phyloP scores from a whole-genome alignment of 2,888 invertebrate species.

The Marronus borbonicus region DNA sequence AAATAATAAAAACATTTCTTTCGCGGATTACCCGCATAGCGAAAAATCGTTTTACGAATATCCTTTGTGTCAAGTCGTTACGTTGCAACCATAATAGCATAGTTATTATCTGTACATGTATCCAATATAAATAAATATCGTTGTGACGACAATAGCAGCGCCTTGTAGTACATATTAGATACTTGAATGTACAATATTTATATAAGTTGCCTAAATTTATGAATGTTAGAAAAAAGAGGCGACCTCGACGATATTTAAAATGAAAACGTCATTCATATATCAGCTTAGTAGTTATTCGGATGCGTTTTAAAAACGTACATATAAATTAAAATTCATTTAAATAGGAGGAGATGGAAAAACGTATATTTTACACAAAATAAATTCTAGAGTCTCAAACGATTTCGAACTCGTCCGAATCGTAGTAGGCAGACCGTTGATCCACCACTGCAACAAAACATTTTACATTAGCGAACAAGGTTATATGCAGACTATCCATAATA shows the following conservation, averaged over 20 bases:
- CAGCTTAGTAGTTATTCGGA: neutral
- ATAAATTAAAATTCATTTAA: slow-evolving; percentile 9
- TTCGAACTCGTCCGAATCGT: slow-evolving; percentile 89
- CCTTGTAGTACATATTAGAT: neutral
- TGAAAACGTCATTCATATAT: slow-evolving; percentile 3
- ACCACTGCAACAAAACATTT: slow-evolving; percentile 28
- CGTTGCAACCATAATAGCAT: neutral
- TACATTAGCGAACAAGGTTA: neutral
- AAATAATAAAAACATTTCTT: neutral
- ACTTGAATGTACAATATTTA: slow-evolving; percentile 23
- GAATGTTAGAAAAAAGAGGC: neutral
- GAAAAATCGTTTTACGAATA: neutral
- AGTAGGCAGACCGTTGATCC: slow-evolving; percentile 67
- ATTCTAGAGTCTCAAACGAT: slow-evolving; percentile 68
- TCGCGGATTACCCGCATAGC: neutral
- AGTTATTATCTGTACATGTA: neutral
- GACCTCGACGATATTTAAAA: neutral
- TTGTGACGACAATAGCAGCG: slow-evolving; percentile 19
- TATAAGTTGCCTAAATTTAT: neutral
- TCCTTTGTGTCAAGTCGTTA: neutral
- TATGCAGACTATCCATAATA: too few relatives aligned
- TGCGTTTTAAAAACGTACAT: neutral
- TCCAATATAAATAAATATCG: slow-evolving; percentile 4
- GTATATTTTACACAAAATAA: slow-evolving; percentile 13
- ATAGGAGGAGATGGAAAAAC: neutral